phyloP scores from a whole-genome alignment of 2,888 invertebrate species.

The Watsonalla cultraria region DNA sequence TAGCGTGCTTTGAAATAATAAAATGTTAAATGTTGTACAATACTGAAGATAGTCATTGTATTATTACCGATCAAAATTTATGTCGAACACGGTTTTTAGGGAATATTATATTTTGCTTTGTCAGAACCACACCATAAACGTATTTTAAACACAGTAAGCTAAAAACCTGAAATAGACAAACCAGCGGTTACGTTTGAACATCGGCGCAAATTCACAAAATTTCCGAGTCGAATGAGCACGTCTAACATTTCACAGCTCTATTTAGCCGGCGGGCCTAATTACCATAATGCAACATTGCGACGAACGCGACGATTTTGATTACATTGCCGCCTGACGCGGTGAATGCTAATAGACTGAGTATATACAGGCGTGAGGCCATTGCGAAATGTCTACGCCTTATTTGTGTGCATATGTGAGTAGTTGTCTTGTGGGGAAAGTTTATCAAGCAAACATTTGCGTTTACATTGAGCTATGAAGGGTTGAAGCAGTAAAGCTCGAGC shows the following conservation, averaged over 20 bases:
- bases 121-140: background rate
- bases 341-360: conserved; percentile 48
- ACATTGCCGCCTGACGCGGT: conserved; percentile 48
- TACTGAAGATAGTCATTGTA: too few relatives aligned
- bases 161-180: background rate
- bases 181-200: conserved; percentile 1
- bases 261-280: conserved; percentile 48
- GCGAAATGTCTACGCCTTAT: conserved; percentile 29
- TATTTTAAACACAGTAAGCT: background rate
- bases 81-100: too few relatives aligned
- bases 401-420: conserved; percentile 2
- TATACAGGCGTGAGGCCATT: conserved; percentile 35
- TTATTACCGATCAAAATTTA: too few relatives aligned
- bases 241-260: conserved; percentile 47
- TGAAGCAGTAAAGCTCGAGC: background rate
- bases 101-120: background rate
- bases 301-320: conserved; percentile 54
- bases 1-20: too few relatives aligned
- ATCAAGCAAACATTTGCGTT: background rate
- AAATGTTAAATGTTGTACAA: too few relatives aligned
- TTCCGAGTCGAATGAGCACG: conserved; percentile 32
- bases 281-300: conserved; percentile 62
- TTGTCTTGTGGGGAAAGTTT: background rate
- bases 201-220: conserved; percentile 22
- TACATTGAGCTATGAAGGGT: background rate